Conservation (phyloP, 2,797 vertebrate genomes). For the Pempheris klunzingeri region DNA sequence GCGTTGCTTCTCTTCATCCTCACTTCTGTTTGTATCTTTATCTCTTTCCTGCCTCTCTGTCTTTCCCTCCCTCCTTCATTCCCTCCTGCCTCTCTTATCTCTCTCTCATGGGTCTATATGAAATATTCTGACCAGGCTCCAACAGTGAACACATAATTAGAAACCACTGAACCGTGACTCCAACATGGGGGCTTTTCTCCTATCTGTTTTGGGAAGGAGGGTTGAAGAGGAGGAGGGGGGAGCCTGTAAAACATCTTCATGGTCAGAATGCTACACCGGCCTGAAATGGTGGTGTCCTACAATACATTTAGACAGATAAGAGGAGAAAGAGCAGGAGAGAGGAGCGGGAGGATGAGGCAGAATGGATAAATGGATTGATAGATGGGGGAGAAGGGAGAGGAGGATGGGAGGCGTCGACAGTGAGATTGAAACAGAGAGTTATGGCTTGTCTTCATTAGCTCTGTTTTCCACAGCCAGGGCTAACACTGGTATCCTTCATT, state of each 20-base stretch:
- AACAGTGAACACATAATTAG: constrained; percentile 78
- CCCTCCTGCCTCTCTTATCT: constrained; percentile 58
- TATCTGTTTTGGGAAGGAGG: constrained; percentile 65
- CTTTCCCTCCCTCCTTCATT: constrained; percentile 29
- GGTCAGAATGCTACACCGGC: constrained; percentile 50
- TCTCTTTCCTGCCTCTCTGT: constrained; percentile 23
- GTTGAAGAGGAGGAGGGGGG: neutral
- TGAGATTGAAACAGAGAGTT: constrained; percentile 62
- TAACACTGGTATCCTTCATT: neutral
- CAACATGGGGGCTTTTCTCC: constrained; percentile 68
- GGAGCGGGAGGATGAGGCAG: constrained; percentile 26
- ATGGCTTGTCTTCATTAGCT: constrained; percentile 55
- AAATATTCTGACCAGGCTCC: constrained; percentile 74
- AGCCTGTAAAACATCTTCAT: constrained; percentile 73
- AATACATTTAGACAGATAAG: constrained; percentile 66
- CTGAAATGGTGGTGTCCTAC: constrained; percentile 55
- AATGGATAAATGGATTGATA: constrained; percentile 71
- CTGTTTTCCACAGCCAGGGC: constrained; percentile 32
- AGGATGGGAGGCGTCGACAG: constrained; percentile 43
- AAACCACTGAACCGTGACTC: constrained; percentile 72
- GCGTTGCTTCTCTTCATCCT: constrained; percentile 15
- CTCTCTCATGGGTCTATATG: constrained; percentile 64
- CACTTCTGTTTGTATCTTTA: constrained; percentile 26
- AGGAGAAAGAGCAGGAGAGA: constrained; percentile 24
- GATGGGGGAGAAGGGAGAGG: constrained; percentile 47